Base-by-base conservation (phyloP, 2,797 vertebrate genomes). In the Melopsittacus undulatus region DNA sequence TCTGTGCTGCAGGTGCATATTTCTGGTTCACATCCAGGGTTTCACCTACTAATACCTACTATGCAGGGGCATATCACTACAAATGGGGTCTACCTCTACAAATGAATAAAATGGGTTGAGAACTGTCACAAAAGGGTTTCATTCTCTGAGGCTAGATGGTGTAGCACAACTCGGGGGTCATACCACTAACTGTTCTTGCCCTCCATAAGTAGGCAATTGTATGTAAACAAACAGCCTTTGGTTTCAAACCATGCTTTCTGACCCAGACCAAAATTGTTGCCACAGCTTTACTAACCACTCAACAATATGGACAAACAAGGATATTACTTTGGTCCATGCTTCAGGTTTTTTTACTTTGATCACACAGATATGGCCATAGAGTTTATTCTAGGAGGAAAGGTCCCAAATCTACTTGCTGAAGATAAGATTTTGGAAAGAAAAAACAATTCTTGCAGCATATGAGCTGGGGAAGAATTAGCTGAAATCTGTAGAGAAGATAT, bases 121-220 rank as follows among this genome's bases (percentile, higher is more conserved):
- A 94, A 63, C 11, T 40, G 29, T 52, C 19, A n/a, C 2, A 1
- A 52, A 83, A 74, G 11, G 6, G 5, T 59, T 90, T 92, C 2
- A 0, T 14, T 67, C 22, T 26, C 34, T 66, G 36, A 72, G 21
- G 42, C 7, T 34, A 73, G 34, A 34, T 12, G 8, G 3, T n/a
- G 26, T 7, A 29, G 57, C 13, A 36, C 22, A 57, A 19, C 14
- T 48, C 0, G 0, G 24, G 20, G 20, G 10, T 4, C 3, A 19
- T 40, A 23, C 14, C 12, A 38, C 4, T 23, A 62, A 14, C 19
- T 30, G 14, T 1, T 57, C 8, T 94, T 82, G n/a, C 17, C 12
- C 23, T 69, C 24, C 14, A 7, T 46, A 32, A 34, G 11, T n/a
- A n/a, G n/a, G n/a, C 45, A 77, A 20, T 9, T 32, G 13, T 23